These are phyloP conservation scores for Sinocyclocheilus anophthalmus DNA, from an alignment of 2,113 vertebrate species.

Conservation along the genomic window DNA sequence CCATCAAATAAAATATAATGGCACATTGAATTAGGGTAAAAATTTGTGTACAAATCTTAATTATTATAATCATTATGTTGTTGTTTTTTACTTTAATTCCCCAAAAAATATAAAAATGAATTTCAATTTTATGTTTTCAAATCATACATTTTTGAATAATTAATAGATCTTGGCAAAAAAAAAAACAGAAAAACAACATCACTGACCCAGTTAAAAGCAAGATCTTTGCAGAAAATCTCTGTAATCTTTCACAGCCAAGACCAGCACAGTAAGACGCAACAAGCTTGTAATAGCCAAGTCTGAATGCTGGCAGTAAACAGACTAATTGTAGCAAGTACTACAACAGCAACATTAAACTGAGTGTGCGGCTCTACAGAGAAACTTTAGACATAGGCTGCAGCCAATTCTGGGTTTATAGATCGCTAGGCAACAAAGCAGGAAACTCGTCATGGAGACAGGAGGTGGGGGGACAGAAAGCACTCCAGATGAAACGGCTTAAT, in stretches of 20 bases:
- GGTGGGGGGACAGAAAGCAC: slow-evolving; percentile 25
- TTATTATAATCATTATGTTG: neutral
- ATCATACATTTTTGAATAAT: no score
- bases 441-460: slow-evolving; percentile 38
- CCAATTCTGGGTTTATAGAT: slow-evolving; percentile 44
- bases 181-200: no score
- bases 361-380: neutral
- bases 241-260: neutral
- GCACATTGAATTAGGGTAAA: neutral
- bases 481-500: slow-evolving; percentile 28
- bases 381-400: slow-evolving; percentile 21
- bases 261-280: neutral
- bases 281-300: slow-evolving; percentile 1
- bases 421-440: slow-evolving; percentile 48
- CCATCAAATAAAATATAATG: neutral
- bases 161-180: no score
- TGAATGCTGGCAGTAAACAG: neutral
- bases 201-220: neutral
- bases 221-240: neutral
- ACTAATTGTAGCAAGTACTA: neutral
- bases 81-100: no score
- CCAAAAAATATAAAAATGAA: no score
- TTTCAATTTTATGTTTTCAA: no score
- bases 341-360: neutral
- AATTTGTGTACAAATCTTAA: neutral